Conservation (phyloP, 2,797 vertebrate genomes). For the Hyperoplus immaculatus region DNA sequence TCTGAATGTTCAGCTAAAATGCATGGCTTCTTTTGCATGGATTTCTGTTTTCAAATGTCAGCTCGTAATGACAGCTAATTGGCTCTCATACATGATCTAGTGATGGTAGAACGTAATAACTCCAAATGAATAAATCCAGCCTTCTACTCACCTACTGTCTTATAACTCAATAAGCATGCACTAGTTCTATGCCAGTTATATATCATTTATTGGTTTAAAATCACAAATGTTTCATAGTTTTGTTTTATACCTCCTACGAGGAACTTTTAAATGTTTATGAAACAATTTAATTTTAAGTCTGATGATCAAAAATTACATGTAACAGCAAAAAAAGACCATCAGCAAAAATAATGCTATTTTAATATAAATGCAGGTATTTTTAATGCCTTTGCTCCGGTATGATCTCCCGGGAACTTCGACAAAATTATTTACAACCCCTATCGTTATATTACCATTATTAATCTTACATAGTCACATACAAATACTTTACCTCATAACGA, state of each 20-base stretch:
- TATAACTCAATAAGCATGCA: constrained; percentile 1
- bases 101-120: constrained; percentile 29
- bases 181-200: not conserved
- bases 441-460: too few relatives aligned
- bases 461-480: too few relatives aligned
- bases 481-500: too few relatives aligned
- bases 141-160: not conserved
- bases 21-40: constrained; percentile 38
- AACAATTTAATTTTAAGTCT: constrained; percentile 4
- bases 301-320: not conserved
- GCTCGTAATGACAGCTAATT: constrained; percentile 58
- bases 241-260: not conserved
- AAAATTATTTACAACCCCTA: too few relatives aligned
- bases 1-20: constrained; percentile 61
- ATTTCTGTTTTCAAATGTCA: constrained; percentile 48
- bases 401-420: too few relatives aligned
- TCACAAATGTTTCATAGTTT: not conserved
- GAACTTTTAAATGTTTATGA: not conserved
- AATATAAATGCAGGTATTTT: too few relatives aligned
- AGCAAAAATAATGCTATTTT: too few relatives aligned
- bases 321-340: too few relatives aligned
- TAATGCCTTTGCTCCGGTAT: too few relatives aligned
- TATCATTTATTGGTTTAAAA: not conserved
- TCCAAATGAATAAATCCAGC: constrained; percentile 32
- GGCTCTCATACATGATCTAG: constrained; percentile 38